Conservation (phyloP, 2,113 vertebrate species). For the Neogobius melanostomus region DNA sequence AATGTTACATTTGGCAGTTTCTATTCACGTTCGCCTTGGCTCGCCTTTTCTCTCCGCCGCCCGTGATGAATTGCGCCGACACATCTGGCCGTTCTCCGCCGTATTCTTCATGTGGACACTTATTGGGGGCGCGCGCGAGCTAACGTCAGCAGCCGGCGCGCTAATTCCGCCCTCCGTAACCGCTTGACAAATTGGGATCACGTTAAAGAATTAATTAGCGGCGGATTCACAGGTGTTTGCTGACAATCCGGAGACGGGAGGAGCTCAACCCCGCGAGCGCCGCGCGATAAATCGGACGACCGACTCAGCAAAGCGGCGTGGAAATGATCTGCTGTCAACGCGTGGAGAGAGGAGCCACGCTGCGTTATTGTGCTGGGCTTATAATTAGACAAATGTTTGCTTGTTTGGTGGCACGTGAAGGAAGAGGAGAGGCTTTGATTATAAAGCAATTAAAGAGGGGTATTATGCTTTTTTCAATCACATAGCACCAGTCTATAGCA, state of each 20-base stretch:
- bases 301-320: background rate
- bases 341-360: conserved; percentile 51
- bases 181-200: conserved; percentile 67
- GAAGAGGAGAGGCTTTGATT: conserved; percentile 26
- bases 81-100: conserved; percentile 57
- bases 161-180: conserved; percentile 41
- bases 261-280: conserved; percentile 19
- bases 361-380: conserved; percentile 44
- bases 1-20: background rate
- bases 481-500: too few relatives aligned
- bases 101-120: conserved; percentile 64
- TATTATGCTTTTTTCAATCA: too few relatives aligned
- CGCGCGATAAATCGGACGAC: conserved; percentile 13
- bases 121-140: conserved; percentile 46
- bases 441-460: conserved; percentile 49
- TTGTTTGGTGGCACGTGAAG: conserved; percentile 44
- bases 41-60: conserved; percentile 11
- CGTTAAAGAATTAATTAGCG: conserved; percentile 72
- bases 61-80: conserved; percentile 17
- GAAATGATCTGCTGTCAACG: conserved; percentile 13
- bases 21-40: background rate
- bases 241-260: conserved; percentile 44
- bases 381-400: conserved; percentile 59
- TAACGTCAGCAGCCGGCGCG: conserved; percentile 54
- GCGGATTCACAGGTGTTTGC: conserved; percentile 68